phyloP scores from a whole-genome alignment of 1,140 invertebrate genomes.

The Helicoverpa zea region DNA sequence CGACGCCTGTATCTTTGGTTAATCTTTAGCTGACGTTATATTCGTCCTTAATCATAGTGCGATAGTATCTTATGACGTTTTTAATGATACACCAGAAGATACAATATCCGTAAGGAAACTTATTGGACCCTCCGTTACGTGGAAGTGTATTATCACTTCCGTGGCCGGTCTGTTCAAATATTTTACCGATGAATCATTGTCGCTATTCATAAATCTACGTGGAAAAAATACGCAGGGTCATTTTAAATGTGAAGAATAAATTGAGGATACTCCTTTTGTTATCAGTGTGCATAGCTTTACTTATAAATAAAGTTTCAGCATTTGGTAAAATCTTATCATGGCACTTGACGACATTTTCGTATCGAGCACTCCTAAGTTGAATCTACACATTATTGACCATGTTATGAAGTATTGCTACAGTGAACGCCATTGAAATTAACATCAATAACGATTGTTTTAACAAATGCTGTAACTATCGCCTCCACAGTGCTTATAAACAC shows the following conservation, averaged over 20 bases:
- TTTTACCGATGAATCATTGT: conserved; percentile 5
- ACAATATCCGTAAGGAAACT: not conserved
- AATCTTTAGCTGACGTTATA: no score
- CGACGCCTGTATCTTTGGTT: no score
- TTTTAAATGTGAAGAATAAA: no score
- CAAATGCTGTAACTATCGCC: not conserved
- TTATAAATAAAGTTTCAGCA: not conserved
- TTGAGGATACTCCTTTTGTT: no score
- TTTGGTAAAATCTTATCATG: not conserved
- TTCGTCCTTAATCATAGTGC: no score
- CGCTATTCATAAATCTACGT: not conserved
- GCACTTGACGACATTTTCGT: not conserved
- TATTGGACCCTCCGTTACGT: not conserved
- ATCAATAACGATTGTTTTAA: conserved; percentile 28
- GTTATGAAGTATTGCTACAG: conserved; percentile 4
- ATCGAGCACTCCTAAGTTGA: not conserved
- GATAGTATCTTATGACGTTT: no score
- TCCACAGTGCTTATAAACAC: not conserved
- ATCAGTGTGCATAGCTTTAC: no score
- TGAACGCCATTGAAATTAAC: conserved; percentile 3
- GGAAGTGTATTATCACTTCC: conserved; percentile 16
- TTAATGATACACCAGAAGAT: no score
- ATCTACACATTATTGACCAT: not conserved
- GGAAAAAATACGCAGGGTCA: not conserved
- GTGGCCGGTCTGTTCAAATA: conserved; percentile 5